These are phyloP conservation scores for Pteronura brasiliensis DNA, from an alignment of 2,113 vertebrate species.

Conservation along the genomic window DNA sequence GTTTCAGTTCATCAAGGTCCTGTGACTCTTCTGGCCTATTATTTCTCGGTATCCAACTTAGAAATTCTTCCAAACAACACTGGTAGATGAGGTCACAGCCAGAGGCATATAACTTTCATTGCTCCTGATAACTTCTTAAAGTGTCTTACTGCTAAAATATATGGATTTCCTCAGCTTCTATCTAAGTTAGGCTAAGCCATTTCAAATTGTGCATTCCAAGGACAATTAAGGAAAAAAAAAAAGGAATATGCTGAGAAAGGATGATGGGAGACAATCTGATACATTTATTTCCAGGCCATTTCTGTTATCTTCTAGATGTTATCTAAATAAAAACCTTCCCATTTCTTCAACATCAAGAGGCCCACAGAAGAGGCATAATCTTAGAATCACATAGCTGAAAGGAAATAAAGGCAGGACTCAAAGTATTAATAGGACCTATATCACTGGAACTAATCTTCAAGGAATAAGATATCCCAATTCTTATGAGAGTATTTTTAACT, in stretches of 20 bases:
- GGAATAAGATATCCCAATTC: background rate
- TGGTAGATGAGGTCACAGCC: background rate
- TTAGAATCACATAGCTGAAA: background rate
- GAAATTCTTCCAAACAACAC: background rate
- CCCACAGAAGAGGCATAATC: background rate
- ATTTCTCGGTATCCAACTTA: background rate
- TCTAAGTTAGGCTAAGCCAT: background rate
- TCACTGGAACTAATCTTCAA: background rate
- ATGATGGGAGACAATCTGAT: background rate
- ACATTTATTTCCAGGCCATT: background rate
- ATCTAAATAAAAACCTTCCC: background rate
- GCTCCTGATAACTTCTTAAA: background rate
- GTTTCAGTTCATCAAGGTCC: background rate
- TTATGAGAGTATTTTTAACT: background rate
- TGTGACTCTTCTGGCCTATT: background rate
- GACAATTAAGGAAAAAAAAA: background rate
- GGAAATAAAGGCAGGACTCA: background rate
- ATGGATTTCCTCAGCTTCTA: background rate
- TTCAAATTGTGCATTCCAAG: background rate
- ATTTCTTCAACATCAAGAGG: background rate
- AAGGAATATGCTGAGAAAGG: background rate
- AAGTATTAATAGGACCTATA: background rate
- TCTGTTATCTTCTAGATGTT: conserved; percentile 17
- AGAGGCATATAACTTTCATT: background rate
- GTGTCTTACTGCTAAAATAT: background rate